A percentile compares a stretch with the other conserved stretches of the same genome.
phyloP scores from a whole-genome alignment of 2,888 invertebrate genomes.

The Agonum fuliginosum region DNA sequence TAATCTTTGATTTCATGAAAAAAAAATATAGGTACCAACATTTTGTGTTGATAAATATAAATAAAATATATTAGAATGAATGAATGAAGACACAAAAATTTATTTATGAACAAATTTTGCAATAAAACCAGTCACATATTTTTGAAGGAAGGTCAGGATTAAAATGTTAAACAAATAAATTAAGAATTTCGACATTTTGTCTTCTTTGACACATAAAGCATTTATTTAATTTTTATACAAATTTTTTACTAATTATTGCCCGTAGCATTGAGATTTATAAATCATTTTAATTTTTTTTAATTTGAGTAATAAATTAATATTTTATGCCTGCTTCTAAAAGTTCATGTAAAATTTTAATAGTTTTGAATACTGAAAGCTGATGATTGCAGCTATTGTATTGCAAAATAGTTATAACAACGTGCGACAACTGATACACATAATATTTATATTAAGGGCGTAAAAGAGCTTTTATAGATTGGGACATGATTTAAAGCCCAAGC shows the following conservation, averaged over 20 bases:
- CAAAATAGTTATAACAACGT: too few species aligned
- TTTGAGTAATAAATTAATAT: not conserved
- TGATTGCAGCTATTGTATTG: too few species aligned
- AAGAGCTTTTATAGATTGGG: too few species aligned
- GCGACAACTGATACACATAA: too few species aligned
- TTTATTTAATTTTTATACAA: constrained; percentile 17
- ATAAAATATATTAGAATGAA: too few species aligned
- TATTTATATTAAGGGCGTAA: too few species aligned
- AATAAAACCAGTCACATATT: constrained; percentile 40
- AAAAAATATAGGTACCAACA: not conserved
- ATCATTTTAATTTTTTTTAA: constrained; percentile 10
- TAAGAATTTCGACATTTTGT: constrained; percentile 25
- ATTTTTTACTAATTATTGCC: constrained; percentile 30
- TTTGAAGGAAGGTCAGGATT: constrained; percentile 32
- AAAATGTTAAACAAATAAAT: constrained; percentile 38
- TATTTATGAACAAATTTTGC: constrained; percentile 17
- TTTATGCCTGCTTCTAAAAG: too few species aligned
- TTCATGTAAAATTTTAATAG: too few species aligned
- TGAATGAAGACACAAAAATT: constrained; percentile 25
- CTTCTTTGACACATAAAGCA: not conserved
- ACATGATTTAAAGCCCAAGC: too few species aligned
- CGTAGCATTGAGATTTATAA: constrained; percentile 22
- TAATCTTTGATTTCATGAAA: not conserved
- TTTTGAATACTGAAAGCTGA: too few species aligned
- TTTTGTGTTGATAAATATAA: too few species aligned